A percentile compares a stretch with the other conserved stretches of the same genome.
phyloP scores from a whole-genome alignment of 1,140 invertebrate species.

The Bombus pyrosoma region DNA sequence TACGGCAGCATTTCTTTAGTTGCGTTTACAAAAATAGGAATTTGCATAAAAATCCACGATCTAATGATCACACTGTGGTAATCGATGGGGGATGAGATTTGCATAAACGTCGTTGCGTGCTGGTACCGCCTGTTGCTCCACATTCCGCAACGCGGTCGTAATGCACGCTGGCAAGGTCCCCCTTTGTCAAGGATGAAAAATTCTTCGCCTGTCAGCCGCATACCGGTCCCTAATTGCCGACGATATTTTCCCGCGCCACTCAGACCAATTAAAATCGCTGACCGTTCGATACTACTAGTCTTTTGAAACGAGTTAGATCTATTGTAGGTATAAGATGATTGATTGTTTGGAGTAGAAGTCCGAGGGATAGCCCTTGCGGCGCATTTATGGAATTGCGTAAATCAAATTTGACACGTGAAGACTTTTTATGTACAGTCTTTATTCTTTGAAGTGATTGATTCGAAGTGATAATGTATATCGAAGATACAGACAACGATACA shows the following conservation, averaged over 20 bases:
- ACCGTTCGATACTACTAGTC: neutral
- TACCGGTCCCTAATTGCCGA: conserved; percentile 31
- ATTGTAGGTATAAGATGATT: neutral
- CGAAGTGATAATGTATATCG: too few species aligned
- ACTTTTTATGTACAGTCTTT: too few species aligned
- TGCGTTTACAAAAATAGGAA: neutral
- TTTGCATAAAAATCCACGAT: neutral
- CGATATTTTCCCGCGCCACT: conserved; percentile 20
- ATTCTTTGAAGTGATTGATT: too few species aligned
- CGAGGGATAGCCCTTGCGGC: neutral
- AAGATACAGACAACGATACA: too few species aligned
- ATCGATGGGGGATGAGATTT: conserved; percentile 56
- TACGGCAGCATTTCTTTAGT: neutral
- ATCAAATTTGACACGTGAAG: neutral
- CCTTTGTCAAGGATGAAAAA: conserved; percentile 67
- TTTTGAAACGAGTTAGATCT: neutral
- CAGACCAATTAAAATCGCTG: conserved; percentile 7
- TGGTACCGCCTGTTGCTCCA: conserved; percentile 61
- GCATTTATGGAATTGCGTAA: neutral
- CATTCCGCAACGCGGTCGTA: conserved; percentile 60
- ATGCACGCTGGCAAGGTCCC: conserved; percentile 60
- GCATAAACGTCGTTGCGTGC: conserved; percentile 58
- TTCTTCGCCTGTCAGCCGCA: conserved; percentile 12
- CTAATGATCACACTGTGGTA: neutral
- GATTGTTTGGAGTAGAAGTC: neutral